Conservation (phyloP, 2,113 vertebrate genomes). For the Scalopus aquaticus region DNA sequence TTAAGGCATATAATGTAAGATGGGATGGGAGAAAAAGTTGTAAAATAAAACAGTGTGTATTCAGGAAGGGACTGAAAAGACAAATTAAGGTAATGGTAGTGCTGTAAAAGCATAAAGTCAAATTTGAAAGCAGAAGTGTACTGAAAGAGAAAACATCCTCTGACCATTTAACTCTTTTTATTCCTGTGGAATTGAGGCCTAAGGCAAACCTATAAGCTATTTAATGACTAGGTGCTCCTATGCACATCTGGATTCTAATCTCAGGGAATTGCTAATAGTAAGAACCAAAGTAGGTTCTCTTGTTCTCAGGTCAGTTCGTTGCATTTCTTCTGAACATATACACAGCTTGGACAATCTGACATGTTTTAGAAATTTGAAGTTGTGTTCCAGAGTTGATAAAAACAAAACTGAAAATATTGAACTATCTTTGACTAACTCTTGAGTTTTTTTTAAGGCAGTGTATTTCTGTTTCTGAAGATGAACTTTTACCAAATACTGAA, state of each 20-base stretch:
- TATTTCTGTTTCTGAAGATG: slow-evolving; percentile 32
- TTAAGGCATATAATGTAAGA: slow-evolving; percentile 12
- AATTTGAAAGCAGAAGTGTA: slow-evolving; percentile 36
- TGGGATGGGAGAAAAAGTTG: not conserved
- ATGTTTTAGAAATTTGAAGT: slow-evolving; percentile 43
- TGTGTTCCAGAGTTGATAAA: slow-evolving; percentile 28
- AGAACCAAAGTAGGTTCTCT: not conserved
- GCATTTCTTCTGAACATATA: slow-evolving; percentile 10
- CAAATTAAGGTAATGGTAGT: slow-evolving; percentile 38
- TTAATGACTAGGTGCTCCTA: not conserved
- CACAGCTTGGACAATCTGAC: not conserved
- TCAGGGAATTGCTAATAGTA: not conserved
- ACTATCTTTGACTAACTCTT: not conserved
- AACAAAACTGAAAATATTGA: not conserved
- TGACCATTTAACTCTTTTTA: slow-evolving; percentile 1
- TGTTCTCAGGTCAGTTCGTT: slow-evolving; percentile 4
- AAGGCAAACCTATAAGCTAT: not conserved
- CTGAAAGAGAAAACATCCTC: slow-evolving; percentile 26
- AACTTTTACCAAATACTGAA: not conserved
- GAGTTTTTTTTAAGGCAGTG: not conserved
- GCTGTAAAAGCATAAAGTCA: slow-evolving; percentile 42
- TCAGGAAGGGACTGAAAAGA: slow-evolving; percentile 19
- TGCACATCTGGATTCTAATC: not conserved
- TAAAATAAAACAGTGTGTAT: slow-evolving; percentile 24
- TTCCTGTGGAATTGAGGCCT: not conserved